phyloP scores from a whole-genome alignment of 2,888 invertebrate species.

The Atrina japonica region DNA sequence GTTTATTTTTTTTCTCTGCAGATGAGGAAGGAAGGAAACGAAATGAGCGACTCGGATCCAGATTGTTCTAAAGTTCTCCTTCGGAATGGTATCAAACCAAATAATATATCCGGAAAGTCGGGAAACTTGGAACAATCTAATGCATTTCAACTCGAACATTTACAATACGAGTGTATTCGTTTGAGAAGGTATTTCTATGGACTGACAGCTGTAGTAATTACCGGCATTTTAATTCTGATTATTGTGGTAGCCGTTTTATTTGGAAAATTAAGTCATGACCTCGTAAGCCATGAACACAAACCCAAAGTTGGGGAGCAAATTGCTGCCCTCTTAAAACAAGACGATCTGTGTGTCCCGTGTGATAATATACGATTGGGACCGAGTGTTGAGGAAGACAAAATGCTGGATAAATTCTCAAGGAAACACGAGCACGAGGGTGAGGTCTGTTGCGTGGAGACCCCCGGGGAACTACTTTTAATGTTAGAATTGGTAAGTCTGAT shows the following conservation, averaged over 20 bases:
- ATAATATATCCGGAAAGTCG: conserved; percentile 33
- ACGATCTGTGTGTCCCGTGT: conserved; percentile 72
- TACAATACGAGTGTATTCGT: conserved; percentile 41
- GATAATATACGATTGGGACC: conserved; percentile 69
- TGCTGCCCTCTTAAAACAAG: conserved; percentile 67
- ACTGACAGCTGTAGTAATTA: conserved; percentile 59
- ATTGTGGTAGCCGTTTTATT: conserved; percentile 67
- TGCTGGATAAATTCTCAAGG: conserved; percentile 66
- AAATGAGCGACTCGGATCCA: conserved; percentile 36
- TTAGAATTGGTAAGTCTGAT: conserved; percentile 68
- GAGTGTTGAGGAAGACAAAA: conserved; percentile 67
- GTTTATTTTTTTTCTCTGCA: too few relatives aligned
- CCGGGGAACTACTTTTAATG: conserved; percentile 64
- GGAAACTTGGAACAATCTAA: conserved; percentile 22
- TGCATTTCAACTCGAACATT: conserved; percentile 18
- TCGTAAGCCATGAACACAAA: conserved; percentile 69
- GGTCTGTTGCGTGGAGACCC: conserved; percentile 73
- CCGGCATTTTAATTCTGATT: conserved; percentile 66
- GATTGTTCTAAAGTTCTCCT: conserved; percentile 33
- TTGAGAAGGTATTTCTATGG: conserved; percentile 60
- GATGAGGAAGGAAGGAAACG: not conserved
- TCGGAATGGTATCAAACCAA: conserved; percentile 40
- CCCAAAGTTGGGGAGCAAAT: conserved; percentile 74
- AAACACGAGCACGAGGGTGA: conserved; percentile 59
- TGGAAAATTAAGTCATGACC: conserved; percentile 69